Evolutionary conservation across 2,888 invertebrate genomes (phyloP).

Genomic region (Megamerina dolium): DNA sequence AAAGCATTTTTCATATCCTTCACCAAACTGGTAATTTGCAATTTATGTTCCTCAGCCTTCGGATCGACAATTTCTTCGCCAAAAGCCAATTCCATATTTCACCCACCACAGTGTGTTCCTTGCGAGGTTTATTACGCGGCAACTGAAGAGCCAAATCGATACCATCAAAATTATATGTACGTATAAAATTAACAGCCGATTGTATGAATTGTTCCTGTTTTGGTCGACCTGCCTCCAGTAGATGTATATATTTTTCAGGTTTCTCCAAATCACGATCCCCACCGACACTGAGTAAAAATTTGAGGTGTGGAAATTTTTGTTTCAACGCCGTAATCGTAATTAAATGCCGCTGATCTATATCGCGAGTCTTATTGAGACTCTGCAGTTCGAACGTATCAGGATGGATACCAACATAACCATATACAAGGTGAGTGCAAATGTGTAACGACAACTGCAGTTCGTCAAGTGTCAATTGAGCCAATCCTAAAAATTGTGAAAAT

Average conservation of each 20-base stretch:
- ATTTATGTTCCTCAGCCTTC: conserved; percentile 69
- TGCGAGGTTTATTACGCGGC: conserved; percentile 71
- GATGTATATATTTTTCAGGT: conserved; percentile 61
- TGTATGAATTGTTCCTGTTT: conserved; percentile 65
- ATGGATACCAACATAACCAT: conserved; percentile 71
- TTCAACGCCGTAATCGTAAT: conserved; percentile 65
- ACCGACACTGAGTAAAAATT: conserved; percentile 69
- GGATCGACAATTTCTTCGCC: conserved; percentile 66
- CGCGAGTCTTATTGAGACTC: conserved; percentile 64
- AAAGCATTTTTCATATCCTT: conserved; percentile 66
- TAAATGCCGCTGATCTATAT: conserved; percentile 65
- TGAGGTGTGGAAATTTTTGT: conserved; percentile 62
- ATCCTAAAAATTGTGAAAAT: too few species aligned
- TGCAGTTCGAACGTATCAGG: conserved; percentile 62
- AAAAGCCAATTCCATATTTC: conserved; percentile 69
- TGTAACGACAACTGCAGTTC: conserved; percentile 69
- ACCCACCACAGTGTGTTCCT: conserved; percentile 60
- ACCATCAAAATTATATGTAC: conserved; percentile 79
- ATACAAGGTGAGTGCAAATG: conserved; percentile 73
- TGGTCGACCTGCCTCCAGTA: conserved; percentile 63
- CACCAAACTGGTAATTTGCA: conserved; percentile 69
- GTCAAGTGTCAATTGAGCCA: conserved; percentile 65
- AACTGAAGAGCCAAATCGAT: conserved; percentile 83
- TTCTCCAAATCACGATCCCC: conserved; percentile 66
- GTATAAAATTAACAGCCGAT: conserved; percentile 63